phyloP scores from a whole-genome alignment of 1,140 invertebrate genomes.

The Pseudomyrmex gracilis region DNA sequence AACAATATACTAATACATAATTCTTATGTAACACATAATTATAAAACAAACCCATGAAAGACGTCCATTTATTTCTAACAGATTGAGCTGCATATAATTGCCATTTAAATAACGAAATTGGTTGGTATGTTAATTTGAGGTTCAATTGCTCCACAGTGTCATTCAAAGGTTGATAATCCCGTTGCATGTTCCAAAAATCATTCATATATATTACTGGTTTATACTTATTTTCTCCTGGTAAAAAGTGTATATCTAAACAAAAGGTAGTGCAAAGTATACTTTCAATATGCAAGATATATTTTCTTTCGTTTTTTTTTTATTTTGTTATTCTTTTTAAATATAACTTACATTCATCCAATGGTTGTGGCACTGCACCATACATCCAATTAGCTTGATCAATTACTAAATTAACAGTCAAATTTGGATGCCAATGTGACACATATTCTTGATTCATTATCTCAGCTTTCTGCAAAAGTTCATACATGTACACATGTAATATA shows the following conservation, averaged over 20 bases:
- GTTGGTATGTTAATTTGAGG: constrained; percentile 95
- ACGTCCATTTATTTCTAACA: constrained; percentile 93
- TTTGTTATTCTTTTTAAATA: constrained; percentile 22
- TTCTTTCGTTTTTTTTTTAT: background rate
- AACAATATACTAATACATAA: too few relatives aligned
- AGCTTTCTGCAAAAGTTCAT: constrained; percentile 87
- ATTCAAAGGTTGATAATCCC: constrained; percentile 98
- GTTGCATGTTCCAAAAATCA: constrained; percentile 99
- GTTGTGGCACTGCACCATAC: constrained; percentile 94
- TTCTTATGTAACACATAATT: too few relatives aligned
- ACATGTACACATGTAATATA: constrained; percentile 5
- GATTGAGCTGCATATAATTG: constrained; percentile 98
- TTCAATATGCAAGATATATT: constrained; percentile 5
- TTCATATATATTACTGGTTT: constrained; percentile 98
- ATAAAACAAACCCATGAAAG: constrained; percentile 78
- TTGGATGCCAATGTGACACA: constrained; percentile 99
- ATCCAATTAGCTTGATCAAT: constrained; percentile 98
- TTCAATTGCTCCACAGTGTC: constrained; percentile 90
- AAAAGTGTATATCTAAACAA: constrained; percentile 93
- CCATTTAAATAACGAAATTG: constrained; percentile 98
- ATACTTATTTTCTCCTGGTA: constrained; percentile 93
- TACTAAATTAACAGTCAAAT: constrained; percentile 97
- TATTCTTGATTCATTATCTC: constrained; percentile 94
- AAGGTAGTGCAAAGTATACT: constrained; percentile 34
- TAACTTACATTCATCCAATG: constrained; percentile 94